phyloP scores from a whole-genome alignment of 2,113 vertebrate species.

The Phalacrocorax pelagicus region DNA sequence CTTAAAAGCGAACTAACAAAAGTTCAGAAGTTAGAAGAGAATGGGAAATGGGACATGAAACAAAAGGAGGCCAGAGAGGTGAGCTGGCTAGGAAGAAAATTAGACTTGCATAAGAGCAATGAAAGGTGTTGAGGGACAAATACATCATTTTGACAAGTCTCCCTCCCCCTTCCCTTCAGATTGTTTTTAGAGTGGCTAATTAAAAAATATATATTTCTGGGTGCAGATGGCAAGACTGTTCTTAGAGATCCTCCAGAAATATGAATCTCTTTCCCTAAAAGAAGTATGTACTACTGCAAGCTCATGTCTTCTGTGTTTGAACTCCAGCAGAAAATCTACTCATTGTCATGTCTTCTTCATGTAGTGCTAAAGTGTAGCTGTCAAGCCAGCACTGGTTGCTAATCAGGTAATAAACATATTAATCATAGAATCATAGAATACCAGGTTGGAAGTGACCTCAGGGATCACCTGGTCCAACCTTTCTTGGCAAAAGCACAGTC shows the following conservation, averaged over 20 bases:
- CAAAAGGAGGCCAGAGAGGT: constrained; percentile 63
- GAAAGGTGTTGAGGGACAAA: constrained; percentile 50
- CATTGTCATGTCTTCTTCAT: not conserved
- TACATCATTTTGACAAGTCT: constrained; percentile 37
- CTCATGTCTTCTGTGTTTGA: not conserved
- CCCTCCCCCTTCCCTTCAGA: constrained; percentile 22
- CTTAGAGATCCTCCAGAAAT: constrained; percentile 7
- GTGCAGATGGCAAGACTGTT: constrained; percentile 24
- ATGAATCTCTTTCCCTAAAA: not conserved
- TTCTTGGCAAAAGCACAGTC: not conserved
- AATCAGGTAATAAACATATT: constrained; percentile 32
- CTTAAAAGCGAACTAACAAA: constrained; percentile 63
- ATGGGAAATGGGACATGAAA: constrained; percentile 42
- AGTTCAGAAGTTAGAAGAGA: constrained; percentile 70
- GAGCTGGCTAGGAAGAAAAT: constrained; percentile 56
- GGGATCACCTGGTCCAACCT: not conserved
- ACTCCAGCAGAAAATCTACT: not conserved
- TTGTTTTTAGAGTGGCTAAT: constrained; percentile 58
- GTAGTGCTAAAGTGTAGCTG: not conserved
- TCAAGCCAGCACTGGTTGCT: constrained; percentile 3
- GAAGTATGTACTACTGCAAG: not conserved
- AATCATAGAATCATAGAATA: not conserved
- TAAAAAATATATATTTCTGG: constrained; percentile 41
- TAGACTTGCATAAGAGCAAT: constrained; percentile 34
- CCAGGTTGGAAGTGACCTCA: not conserved